Evolutionary conservation across 2,113 vertebrate genomes (phyloP).

Genomic region (Centropristis striata): DNA sequence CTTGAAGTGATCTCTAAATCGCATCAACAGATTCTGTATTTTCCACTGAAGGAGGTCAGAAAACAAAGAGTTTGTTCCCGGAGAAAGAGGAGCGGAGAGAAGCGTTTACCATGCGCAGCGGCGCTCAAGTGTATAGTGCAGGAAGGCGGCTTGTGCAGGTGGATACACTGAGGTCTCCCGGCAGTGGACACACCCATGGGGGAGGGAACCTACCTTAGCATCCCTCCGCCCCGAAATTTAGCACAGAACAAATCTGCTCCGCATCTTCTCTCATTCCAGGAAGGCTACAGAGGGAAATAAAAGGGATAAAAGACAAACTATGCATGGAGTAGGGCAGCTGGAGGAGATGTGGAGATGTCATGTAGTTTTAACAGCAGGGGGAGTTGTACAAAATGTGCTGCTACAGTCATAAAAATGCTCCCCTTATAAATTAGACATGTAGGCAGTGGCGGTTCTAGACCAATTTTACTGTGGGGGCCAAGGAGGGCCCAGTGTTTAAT

Average conservation of each 20-base stretch:
- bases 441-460: no score
- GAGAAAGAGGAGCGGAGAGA: conserved; percentile 12
- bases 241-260: conserved; percentile 21
- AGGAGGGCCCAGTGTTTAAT: no score
- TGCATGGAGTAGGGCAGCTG: background rate
- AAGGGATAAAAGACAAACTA: background rate
- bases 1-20: conserved; percentile 63
- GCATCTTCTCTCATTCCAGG: conserved; percentile 15
- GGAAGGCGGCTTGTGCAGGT: conserved; percentile 81
- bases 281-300: conserved; percentile 3
- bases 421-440: background rate
- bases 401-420: background rate
- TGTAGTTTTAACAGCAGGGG: background rate
- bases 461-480: no score
- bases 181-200: conserved; percentile 82
- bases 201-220: conserved; percentile 84
- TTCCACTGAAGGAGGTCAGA: conserved; percentile 30
- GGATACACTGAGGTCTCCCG: conserved; percentile 78
- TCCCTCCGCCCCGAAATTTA: conserved; percentile 53
- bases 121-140: conserved; percentile 60
- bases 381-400: background rate
- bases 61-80: conserved; percentile 72
- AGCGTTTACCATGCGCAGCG: conserved; percentile 27
- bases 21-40: conserved; percentile 54
- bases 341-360: background rate